Evolutionary conservation across 2,113 vertebrate genomes (phyloP), one percentile per base, ranked within the genome.

Genomic region (Psophia crepitans): DNA sequence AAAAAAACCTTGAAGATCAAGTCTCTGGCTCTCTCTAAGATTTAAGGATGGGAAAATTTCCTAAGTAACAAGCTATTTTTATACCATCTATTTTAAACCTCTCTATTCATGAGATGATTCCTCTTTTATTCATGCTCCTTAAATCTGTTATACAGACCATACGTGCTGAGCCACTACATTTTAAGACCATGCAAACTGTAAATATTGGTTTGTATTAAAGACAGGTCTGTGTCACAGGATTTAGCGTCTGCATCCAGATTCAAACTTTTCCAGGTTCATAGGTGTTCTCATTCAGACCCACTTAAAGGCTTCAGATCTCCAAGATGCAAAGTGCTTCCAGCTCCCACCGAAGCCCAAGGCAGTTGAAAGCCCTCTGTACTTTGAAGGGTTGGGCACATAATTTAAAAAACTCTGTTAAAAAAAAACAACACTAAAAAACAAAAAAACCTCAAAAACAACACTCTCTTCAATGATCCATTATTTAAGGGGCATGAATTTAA

Each of bases 41-140:
- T 68, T 82, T 87, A 90, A 93, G 58, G 93, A 95, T 90, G 82
- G 75, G 79, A 96, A 95, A 75, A 93, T 94, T 96, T 93, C 92
- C 92, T 85, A 97, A 95, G 94, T 93, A 97, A 93, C 91, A 87
- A 94, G 92, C 85, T 97, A 96, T 96, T 96, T 96, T 97, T 97
- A 79, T 84, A 76, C 70, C n/a, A 82, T 92, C 95, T 96, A 95
- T 96, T 97, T 97, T 96, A 94, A 97, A 94, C 71, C 21, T 87
- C 87, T 90, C 84, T 96, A 58, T 96, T 96, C 74, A 85, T 12
- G 11, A 85, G 84, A 93, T 56, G 89, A 94, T 96, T 57, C 9
- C 93, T 96, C 89, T 90, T 96, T 94, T 95, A 92, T 92, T 96
- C 90, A 80, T 71, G 41, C 46, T 93, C 54, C 68, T 97, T 93